phyloP scores from a whole-genome alignment of 2,113 vertebrate genomes.

The Hypocryptadius cinnamomeus region DNA sequence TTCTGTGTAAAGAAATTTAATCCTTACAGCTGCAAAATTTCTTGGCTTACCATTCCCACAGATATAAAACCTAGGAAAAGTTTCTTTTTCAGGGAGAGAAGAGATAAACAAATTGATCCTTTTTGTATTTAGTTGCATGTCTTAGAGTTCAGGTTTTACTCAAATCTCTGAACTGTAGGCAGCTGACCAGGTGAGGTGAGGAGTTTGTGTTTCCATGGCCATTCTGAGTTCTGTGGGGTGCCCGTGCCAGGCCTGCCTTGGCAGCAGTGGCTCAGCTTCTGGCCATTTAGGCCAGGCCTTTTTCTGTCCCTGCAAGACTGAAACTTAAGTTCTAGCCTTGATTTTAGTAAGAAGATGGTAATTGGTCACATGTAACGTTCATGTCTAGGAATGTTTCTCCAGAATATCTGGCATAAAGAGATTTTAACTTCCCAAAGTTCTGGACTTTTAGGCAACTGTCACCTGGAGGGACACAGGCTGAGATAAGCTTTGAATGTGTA shows the following conservation, averaged over 20 bases:
- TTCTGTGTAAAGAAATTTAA: not conserved
- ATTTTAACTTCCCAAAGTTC: not conserved
- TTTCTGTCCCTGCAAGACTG: not conserved
- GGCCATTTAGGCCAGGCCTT: not conserved
- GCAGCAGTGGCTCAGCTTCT: fast-evolving
- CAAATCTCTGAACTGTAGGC: not conserved
- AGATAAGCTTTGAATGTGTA: not conserved
- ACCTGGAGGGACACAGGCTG: not conserved
- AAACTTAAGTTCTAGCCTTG: not conserved
- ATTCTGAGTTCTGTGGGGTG: fast-evolving
- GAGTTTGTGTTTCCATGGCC: not conserved
- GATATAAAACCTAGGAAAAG: not conserved
- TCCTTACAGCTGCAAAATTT: not conserved
- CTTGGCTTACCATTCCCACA: not conserved
- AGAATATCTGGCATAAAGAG: not conserved
- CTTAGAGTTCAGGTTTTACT: not conserved
- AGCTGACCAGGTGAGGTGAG: not conserved
- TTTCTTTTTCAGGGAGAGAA: not conserved
- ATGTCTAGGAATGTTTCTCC: not conserved
- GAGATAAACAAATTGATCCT: not conserved
- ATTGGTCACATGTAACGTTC: not conserved
- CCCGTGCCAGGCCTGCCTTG: not conserved
- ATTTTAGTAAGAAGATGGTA: not conserved
- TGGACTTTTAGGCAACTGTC: not conserved
- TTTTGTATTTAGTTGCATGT: not conserved